phyloP scores from a whole-genome alignment of 2,113 vertebrate species.

The Bombycilla garrulus region DNA sequence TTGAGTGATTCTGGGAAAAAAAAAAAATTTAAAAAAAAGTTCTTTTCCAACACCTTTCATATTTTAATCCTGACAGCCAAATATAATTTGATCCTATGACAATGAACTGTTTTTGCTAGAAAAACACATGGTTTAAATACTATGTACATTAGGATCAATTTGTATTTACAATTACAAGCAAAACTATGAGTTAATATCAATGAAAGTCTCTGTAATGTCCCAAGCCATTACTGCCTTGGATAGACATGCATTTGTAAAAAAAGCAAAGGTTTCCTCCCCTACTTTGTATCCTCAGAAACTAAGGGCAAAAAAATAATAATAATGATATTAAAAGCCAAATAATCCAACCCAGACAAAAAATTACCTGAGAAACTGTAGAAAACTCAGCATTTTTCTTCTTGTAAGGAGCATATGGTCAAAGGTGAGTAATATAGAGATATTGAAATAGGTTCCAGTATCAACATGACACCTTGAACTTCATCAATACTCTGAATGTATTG shows the following conservation, averaged over 20 bases:
- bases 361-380: neutral
- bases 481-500: neutral
- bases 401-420: neutral
- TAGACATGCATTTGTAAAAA: neutral
- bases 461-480: neutral
- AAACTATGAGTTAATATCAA: neutral
- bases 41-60: neutral
- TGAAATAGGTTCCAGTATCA: neutral
- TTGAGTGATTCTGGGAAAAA: neutral
- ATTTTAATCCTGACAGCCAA: neutral
- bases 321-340: neutral
- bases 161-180: neutral
- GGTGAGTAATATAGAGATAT: neutral
- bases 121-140: neutral
- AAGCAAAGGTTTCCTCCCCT: neutral
- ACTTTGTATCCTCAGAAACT: neutral
- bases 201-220: neutral
- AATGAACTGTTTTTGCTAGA: neutral
- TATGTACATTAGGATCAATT: neutral
- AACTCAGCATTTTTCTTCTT: neutral
- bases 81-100: neutral
- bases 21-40: neutral
- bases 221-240: neutral
- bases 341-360: neutral
- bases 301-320: neutral